phyloP scores from a whole-genome alignment of 2,113 vertebrate species.

The Chunga burmeisteri region DNA sequence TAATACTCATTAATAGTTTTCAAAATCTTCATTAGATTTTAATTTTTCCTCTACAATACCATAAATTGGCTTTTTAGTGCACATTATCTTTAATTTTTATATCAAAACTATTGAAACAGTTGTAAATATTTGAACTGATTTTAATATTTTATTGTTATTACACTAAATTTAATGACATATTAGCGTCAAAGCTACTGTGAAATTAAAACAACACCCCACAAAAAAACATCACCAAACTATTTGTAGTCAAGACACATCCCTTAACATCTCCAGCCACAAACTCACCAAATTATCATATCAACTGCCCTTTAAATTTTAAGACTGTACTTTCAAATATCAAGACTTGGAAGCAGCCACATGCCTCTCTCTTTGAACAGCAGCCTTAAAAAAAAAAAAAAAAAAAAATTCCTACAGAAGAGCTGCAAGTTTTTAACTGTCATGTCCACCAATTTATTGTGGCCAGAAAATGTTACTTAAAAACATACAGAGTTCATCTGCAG shows the following conservation, averaged over 20 bases:
- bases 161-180: background rate
- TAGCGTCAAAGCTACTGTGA: background rate
- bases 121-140: background rate
- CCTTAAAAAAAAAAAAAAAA: background rate
- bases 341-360: fast-evolving
- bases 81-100: background rate
- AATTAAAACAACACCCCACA: background rate
- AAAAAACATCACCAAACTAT: background rate
- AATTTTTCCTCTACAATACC: background rate
- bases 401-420: background rate
- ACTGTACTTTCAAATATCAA: background rate
- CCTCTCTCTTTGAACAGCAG: background rate
- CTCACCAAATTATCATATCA: background rate
- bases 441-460: background rate
- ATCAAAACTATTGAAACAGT: background rate
- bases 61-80: background rate
- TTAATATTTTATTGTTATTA: background rate
- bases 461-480: background rate
- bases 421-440: background rate
- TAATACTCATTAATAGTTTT: background rate
- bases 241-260: background rate
- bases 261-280: background rate
- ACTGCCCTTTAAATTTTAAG: background rate
- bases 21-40: background rate
- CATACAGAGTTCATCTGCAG: background rate